Base-by-base conservation (phyloP, 2,797 vertebrate species). In the Gymnodraco acuticeps region DNA sequence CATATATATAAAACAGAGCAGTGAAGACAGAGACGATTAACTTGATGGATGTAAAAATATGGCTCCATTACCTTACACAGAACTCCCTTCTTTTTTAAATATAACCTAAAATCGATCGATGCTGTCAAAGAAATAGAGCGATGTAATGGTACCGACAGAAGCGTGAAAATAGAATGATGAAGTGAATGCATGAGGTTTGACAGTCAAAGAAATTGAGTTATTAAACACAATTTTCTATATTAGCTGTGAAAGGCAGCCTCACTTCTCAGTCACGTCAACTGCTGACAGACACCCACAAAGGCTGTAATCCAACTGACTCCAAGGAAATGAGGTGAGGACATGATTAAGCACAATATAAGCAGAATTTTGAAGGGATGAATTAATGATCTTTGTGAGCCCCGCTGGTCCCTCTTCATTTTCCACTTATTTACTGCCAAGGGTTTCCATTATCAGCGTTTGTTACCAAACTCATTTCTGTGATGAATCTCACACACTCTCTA, bases 351-450 rank as follows among this genome's bases (percentile, higher is more conserved):
- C 64, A 85, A 85, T 73, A 16, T 55, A 74, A 83, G 75, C 20
- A 60, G 73, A 71, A 76, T 75, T 82, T 70, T 12, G n/a, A 75
- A 19, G 46, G 52, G 46, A 82, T 71, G 23, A 77, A 85, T 60
- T 77, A 81, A 87, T 73, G 17, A 80, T 82, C 76, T 79, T 59
- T 38, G 17, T 52, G 48, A 71, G 71, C 63, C 67, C 54, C 61
- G 14, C 62, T 63, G 64, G 63, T 73, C 81, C 33, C 33, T 75
- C 53, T 83, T 87, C 77, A 73, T 83, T 86, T 84, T 71, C 75
- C 47, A 82, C 80, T 80, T 60, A 82, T 92, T 87, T 77, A 83
- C 79, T 84, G 83, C 75, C 70, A 76, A 78, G 65, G n/a, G 73
- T 72, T 80, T 81, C 52, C 23, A 81, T 83, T 64, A 86, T 81